These are phyloP conservation scores for Panzeria rudis DNA, from an alignment of 2,888 invertebrate species.

Conservation along the genomic window DNA sequence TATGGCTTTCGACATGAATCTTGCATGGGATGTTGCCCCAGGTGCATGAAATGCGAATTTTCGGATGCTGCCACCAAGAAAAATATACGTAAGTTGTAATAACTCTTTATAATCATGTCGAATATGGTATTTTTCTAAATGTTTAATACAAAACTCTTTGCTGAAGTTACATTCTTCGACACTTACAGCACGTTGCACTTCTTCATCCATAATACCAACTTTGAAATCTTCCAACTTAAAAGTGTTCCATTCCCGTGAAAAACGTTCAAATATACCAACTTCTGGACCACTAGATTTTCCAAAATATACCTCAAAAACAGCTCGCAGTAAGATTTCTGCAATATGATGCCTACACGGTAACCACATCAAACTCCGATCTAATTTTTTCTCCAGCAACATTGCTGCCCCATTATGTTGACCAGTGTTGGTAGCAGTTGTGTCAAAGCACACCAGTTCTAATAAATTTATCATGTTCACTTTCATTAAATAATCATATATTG, in stretches of 20 bases:
- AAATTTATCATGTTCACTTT: slow-evolving; percentile 44
- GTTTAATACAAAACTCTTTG: slow-evolving; percentile 29
- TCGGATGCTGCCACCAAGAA: slow-evolving; percentile 45
- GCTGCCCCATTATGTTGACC: slow-evolving; percentile 43
- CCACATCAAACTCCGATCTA: slow-evolving; percentile 14
- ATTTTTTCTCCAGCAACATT: slow-evolving; percentile 34
- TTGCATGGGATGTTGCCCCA: slow-evolving; percentile 39
- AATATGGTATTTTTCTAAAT: slow-evolving; percentile 38
- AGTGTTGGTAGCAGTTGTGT: slow-evolving; percentile 53
- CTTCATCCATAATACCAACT: too few relatives aligned
- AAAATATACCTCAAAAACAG: slow-evolving; percentile 43
- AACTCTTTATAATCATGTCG: slow-evolving; percentile 21
- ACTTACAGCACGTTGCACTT: slow-evolving; percentile 26
- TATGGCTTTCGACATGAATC: slow-evolving; percentile 38
- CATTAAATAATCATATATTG: slow-evolving; percentile 43
- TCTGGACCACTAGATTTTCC: slow-evolving; percentile 48
- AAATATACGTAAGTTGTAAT: slow-evolving; percentile 4
- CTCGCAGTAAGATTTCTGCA: slow-evolving; percentile 41
- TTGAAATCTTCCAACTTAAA: slow-evolving; percentile 28
- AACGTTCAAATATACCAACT: slow-evolving; percentile 40
- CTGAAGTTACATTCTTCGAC: slow-evolving; percentile 35
- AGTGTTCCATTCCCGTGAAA: slow-evolving; percentile 31
- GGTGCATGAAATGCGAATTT: slow-evolving; percentile 39
- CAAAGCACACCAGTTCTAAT: slow-evolving; percentile 43
- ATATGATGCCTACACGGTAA: slow-evolving; percentile 38